A percentile compares a stretch with the other conserved stretches of the same genome.
Evolutionary conservation across 2,113 vertebrate species (phyloP).

Genomic region (Copsychus sechellarum): DNA sequence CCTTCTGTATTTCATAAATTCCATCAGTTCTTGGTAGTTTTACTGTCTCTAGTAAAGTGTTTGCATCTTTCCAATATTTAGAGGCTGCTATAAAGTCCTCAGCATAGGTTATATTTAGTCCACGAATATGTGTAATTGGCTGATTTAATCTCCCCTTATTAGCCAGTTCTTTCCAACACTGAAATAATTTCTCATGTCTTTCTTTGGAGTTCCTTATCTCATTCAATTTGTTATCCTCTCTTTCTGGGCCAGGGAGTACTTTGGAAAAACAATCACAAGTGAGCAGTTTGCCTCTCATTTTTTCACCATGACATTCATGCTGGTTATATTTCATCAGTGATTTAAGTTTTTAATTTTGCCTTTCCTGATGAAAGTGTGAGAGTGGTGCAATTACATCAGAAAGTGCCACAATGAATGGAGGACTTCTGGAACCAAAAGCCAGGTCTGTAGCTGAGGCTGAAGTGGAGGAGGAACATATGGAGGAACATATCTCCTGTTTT

Average conservation of each 20-base stretch:
- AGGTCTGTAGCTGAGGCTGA: not conserved
- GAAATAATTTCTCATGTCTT: not conserved
- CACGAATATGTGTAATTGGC: not conserved
- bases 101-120: not conserved
- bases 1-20: not conserved
- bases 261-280: not conserved
- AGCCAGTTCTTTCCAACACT: not conserved
- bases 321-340: not conserved
- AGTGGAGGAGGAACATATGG: not conserved
- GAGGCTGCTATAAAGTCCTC: not conserved
- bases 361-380: not conserved
- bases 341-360: constrained; percentile 4
- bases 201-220: not conserved
- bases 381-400: not conserved
- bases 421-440: not conserved
- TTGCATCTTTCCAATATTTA: not conserved
- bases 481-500: not conserved
- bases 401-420: rapidly evolving
- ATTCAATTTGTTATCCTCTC: not conserved
- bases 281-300: rapidly evolving
- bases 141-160: not conserved
- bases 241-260: not conserved
- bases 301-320: not conserved
- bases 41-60: not conserved
- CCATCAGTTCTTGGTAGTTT: not conserved